These are phyloP conservation scores for Cetoscarus ocellatus DNA, from an alignment of 2,797 vertebrate genomes.

Conservation along the genomic window DNA sequence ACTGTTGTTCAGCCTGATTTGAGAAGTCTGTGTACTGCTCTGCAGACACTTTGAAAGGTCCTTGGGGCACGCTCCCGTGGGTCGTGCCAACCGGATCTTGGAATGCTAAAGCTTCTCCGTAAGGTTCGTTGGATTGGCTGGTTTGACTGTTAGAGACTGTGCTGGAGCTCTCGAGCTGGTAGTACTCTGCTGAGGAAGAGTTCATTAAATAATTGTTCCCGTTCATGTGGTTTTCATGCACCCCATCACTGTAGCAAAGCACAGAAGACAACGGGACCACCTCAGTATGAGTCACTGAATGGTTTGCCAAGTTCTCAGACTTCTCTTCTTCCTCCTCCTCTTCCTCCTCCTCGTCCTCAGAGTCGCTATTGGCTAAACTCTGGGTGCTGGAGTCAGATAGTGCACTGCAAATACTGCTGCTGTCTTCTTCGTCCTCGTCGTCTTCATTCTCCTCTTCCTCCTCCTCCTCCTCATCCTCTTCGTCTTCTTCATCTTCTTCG, in stretches of 20 bases:
- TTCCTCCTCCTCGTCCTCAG: conserved; percentile 91
- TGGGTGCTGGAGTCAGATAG: conserved; percentile 97
- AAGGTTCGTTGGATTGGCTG: conserved; percentile 86
- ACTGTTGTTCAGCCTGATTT: conserved; percentile 61
- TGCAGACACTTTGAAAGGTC: conserved; percentile 89
- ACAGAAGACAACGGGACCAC: conserved; percentile 90
- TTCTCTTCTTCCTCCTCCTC: conserved; percentile 90
- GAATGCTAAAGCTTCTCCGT: conserved; percentile 79
- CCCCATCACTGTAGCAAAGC: conserved; percentile 90
- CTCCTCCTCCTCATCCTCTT: conserved; percentile 88
- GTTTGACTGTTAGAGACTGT: conserved; percentile 75
- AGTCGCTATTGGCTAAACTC: conserved; percentile 95
- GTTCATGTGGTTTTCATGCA: conserved; percentile 90
- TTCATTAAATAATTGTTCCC: conserved; percentile 90
- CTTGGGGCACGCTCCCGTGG: conserved; percentile 85
- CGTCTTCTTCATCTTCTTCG: conserved; percentile 89
- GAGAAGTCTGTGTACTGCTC: conserved; percentile 88
- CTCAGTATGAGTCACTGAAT: conserved; percentile 78
- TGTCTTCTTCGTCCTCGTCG: conserved; percentile 89
- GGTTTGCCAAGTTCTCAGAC: conserved; percentile 83
- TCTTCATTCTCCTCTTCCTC: conserved; percentile 83
- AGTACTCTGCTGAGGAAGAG: conserved; percentile 91
- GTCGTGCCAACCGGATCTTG: conserved; percentile 87
- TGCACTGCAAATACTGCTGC: conserved; percentile 96
- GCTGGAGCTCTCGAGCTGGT: conserved; percentile 91